Evolutionary conservation across 2,797 vertebrate species (phyloP), one percentile per base, ranked within the genome.

Genomic region (Hyperoplus immaculatus): DNA sequence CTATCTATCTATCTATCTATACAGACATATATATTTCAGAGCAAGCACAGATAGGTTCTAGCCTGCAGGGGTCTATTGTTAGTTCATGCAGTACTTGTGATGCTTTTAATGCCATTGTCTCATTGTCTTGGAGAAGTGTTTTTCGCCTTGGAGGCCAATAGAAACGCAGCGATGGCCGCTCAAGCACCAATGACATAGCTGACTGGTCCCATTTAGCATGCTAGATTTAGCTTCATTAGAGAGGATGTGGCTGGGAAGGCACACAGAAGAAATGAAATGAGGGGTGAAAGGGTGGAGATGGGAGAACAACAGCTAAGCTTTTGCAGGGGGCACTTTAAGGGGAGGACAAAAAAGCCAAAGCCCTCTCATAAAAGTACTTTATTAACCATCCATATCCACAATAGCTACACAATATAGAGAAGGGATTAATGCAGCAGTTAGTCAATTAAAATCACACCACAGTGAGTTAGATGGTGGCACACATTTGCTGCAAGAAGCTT

Each of bases 161-260:
- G 82, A 92, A 29, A 87, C 88, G 91, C 68, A 71, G 78, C 88
- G 73, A 78, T 57, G 81, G 89, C 89, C 74, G 72, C 91, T 90
- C 89, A 77, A 83, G 88, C 89, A 87, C 89, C 93, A 96, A 95
- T 95, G 94, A 95, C 93, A 95, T 94, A 95, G 95, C 88, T 94
- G 95, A 95, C 93, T 95, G 94, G 93, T 94, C 90, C 87, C 94
- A 95, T 96, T 96, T 94, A 95, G 91, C 94, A 95, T 94, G 94
- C 94, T 95, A 95, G 94, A 95, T 95, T 96, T 95, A 93, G 92
- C 92, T 89, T 94, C 94, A 95, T 95, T 95, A 96, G 91, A 82
- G 89, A 77, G 87, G 90, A 93, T 87, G 91, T 93, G 90, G 93
- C 89, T 86, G 87, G 92, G 85, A 93, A 93, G 88, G 87, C 90